These are phyloP conservation scores for Maconellicoccus hirsutus DNA, from an alignment of 1,140 invertebrate genomes.

Conservation along the genomic window DNA sequence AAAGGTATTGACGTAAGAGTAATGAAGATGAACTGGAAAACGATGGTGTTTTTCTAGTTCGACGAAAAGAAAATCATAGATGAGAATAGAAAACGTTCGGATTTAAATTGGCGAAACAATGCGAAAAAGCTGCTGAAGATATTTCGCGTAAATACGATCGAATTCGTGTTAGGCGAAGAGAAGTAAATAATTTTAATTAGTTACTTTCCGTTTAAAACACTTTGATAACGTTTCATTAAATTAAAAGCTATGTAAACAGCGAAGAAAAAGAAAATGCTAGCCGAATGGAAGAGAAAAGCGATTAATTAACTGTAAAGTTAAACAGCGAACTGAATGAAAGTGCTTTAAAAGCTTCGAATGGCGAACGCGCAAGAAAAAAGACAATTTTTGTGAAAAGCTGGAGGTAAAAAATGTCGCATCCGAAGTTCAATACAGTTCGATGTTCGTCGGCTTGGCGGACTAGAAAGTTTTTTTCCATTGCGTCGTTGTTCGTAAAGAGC, in stretches of 20 bases:
- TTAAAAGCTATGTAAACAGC: slow-evolving; percentile 13
- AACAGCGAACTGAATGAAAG: slow-evolving; percentile 5
- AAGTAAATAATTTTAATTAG: background rate
- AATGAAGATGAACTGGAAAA: too few species aligned
- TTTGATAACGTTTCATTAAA: slow-evolving; percentile 14
- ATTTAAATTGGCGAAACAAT: too few species aligned
- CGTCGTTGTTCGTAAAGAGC: too few species aligned
- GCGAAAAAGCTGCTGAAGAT: too few species aligned
- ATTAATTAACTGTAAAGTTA: slow-evolving; percentile 21
- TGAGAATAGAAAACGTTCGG: too few species aligned
- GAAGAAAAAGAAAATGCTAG: background rate
- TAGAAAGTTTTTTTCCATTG: background rate
- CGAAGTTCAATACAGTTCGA: background rate
- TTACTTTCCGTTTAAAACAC: background rate
- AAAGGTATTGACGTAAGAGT: too few species aligned
- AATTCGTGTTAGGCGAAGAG: too few species aligned
- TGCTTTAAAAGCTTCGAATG: slow-evolving; percentile 13
- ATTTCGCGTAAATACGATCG: too few species aligned
- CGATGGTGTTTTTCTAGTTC: too few species aligned
- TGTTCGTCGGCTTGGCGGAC: background rate
- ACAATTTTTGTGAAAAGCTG: slow-evolving; percentile 14
- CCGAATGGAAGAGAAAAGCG: slow-evolving; percentile 3
- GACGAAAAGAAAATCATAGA: too few species aligned
- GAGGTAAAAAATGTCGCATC: background rate
- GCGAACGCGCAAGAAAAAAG: background rate